A percentile compares a stretch with the other conserved stretches of the same genome.
These are phyloP conservation scores for Serinus canaria DNA, from an alignment of 2,113 vertebrate genomes.

Conservation along the genomic window DNA sequence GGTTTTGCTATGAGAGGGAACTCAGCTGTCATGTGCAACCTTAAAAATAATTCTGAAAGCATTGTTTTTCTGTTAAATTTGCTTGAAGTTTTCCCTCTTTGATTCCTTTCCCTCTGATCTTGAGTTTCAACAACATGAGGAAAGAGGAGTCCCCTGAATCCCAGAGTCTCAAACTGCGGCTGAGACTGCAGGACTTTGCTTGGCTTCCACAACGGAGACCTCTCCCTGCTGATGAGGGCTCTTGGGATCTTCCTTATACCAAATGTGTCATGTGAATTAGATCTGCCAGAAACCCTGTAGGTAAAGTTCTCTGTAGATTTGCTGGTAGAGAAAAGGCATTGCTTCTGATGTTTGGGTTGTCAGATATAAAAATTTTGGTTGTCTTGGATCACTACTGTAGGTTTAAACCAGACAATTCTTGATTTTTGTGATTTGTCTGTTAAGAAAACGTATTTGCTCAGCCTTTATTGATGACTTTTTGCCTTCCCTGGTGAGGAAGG, in stretches of 20 bases:
- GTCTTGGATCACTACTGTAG: not conserved
- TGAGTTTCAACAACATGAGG: not conserved
- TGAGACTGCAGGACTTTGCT: not conserved
- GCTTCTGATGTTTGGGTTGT: not conserved
- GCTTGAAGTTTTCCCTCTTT: not conserved
- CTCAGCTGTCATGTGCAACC: not conserved
- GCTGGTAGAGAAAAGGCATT: not conserved
- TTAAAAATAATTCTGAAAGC: not conserved
- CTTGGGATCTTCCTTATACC: not conserved
- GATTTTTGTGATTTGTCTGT: not conserved
- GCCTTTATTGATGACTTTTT: not conserved
- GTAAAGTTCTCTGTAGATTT: not conserved
- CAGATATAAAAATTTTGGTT: not conserved
- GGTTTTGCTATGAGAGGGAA: not conserved
- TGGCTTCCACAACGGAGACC: not conserved
- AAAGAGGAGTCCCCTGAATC: not conserved
- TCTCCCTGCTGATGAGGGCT: not conserved
- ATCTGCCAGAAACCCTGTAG: not conserved
- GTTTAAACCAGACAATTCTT: not conserved
- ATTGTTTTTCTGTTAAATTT: not conserved
- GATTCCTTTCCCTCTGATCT: not conserved
- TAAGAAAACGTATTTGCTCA: not conserved
- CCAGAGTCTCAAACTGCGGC: not conserved
- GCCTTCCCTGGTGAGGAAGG: not conserved
- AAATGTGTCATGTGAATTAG: not conserved